These are phyloP conservation scores for Nomada fabriciana DNA, from an alignment of 2,888 invertebrate genomes.

Conservation along the genomic window DNA sequence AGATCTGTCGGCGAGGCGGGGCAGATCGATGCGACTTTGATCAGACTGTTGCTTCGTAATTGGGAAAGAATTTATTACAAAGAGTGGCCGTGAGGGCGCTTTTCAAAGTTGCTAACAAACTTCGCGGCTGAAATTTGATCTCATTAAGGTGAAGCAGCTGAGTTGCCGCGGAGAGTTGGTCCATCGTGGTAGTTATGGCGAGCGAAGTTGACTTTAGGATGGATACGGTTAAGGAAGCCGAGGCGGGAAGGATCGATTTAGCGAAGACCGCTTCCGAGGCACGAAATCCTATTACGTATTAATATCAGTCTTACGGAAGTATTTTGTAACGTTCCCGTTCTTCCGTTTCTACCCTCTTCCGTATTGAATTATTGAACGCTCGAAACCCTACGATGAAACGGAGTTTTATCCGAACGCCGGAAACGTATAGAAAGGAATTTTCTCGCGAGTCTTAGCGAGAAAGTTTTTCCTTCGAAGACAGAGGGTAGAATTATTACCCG, in stretches of 20 bases:
- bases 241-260: slow-evolving; percentile 41
- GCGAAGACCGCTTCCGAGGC: slow-evolving; percentile 28
- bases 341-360: not conserved
- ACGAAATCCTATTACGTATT: slow-evolving; percentile 58
- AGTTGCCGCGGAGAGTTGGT: slow-evolving; percentile 55
- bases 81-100: not conserved
- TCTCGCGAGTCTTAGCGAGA: not conserved
- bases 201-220: slow-evolving; percentile 57
- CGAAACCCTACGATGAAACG: not conserved
- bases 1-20: not conserved
- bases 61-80: slow-evolving; percentile 13
- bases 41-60: not conserved
- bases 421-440: not conserved
- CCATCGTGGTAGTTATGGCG: slow-evolving; percentile 46
- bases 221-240: slow-evolving; percentile 47
- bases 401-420: not conserved
- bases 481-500: not conserved
- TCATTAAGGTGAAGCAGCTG: slow-evolving; percentile 59
- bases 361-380: not conserved
- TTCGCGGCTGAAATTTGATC: slow-evolving; percentile 62
- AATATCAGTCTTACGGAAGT: slow-evolving; percentile 40
- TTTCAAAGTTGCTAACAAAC: slow-evolving; percentile 55
- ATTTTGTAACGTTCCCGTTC: slow-evolving; percentile 26
- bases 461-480: not conserved
- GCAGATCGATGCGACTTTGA: not conserved